phyloP scores from a whole-genome alignment of 1,140 invertebrate genomes.

The Drosophila aff. region DNA sequence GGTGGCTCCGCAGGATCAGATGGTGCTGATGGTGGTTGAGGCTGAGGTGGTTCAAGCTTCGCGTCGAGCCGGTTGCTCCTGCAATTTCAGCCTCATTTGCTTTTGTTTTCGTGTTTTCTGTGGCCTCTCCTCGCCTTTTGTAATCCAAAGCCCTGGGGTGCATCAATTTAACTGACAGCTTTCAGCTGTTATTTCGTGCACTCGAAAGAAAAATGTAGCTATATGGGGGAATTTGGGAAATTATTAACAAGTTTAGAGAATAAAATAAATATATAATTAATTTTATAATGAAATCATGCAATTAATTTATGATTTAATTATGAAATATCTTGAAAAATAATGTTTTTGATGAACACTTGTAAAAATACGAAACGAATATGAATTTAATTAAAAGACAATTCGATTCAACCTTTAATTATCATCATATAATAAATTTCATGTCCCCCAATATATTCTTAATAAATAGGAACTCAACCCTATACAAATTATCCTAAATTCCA shows the following conservation, averaged over 20 bases:
- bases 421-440: not conserved
- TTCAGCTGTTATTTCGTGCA: constrained; percentile 46
- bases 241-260: rapidly evolving
- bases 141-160: constrained; percentile 32
- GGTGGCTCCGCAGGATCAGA: constrained; percentile 17
- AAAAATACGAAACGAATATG: no score
- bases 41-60: constrained; percentile 23
- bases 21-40: constrained; percentile 50
- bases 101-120: constrained; percentile 43
- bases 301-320: not conserved
- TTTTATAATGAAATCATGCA: no score
- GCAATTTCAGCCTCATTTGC: constrained; percentile 74
- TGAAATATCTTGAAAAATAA: not conserved
- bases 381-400: not conserved
- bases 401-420: not conserved
- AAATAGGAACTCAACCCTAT: not conserved
- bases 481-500: not conserved
- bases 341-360: not conserved
- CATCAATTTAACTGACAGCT: constrained; percentile 72
- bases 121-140: constrained; percentile 32
- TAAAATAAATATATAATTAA: no score
- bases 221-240: rapidly evolving
- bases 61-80: constrained; percentile 9
- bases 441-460: not conserved
- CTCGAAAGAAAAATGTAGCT: not conserved